Evolutionary conservation across 2,888 invertebrate species (phyloP).

Genomic region (Pteria penguin): DNA sequence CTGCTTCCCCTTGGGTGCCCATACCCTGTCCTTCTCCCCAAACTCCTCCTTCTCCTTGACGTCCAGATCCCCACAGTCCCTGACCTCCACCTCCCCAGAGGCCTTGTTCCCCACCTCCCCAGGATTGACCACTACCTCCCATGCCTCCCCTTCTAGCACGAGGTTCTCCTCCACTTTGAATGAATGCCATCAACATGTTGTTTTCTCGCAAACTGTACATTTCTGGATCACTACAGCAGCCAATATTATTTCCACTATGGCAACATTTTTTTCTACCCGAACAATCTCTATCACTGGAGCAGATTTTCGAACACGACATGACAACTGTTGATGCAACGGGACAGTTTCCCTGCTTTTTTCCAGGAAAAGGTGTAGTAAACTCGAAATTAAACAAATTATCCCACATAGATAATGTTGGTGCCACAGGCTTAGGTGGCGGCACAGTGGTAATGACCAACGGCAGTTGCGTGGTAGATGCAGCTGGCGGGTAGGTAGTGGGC

Average conservation of each 20-base stretch:
- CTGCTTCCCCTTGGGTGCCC: background rate
- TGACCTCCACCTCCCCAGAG: background rate
- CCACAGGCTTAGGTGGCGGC: background rate
- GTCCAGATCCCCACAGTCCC: background rate
- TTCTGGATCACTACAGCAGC: constrained; percentile 13
- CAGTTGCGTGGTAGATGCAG: background rate
- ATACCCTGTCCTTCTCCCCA: background rate
- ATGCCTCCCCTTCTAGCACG: background rate
- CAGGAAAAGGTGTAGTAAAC: constrained; percentile 21
- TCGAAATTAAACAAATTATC: constrained; percentile 15
- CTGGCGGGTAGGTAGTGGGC: background rate
- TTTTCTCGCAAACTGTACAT: background rate
- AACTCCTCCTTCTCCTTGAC: background rate
- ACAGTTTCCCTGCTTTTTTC: constrained; percentile 12
- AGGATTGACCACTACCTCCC: background rate
- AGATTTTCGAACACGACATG: background rate
- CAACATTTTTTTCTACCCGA: constrained; percentile 15
- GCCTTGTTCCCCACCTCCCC: background rate
- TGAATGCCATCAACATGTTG: constrained; percentile 8
- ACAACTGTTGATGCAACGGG: constrained; percentile 12
- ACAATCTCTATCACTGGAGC: constrained; percentile 12
- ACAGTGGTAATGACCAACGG: background rate
- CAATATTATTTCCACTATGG: constrained; percentile 2
- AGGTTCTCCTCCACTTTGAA: background rate
- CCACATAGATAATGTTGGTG: constrained; percentile 17